These are phyloP conservation scores for Cinclus cinclus DNA, from an alignment of 2,113 vertebrate genomes.

Conservation along the genomic window DNA sequence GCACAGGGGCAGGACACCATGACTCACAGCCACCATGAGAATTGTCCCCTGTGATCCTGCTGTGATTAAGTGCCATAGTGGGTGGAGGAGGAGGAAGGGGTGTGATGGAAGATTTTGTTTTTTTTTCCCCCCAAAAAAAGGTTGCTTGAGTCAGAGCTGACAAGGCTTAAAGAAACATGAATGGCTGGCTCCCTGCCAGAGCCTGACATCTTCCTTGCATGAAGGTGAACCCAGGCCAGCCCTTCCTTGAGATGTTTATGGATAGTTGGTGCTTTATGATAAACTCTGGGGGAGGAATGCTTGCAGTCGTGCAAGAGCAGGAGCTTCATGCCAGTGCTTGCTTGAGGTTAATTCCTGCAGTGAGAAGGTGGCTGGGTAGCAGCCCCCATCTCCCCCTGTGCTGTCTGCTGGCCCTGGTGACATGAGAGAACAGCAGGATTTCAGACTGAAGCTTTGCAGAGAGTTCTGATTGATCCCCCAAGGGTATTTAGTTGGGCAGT, in stretches of 20 bases:
- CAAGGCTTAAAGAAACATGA: conserved; percentile 26
- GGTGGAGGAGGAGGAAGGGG: conserved; percentile 51
- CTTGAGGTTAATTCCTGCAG: neutral
- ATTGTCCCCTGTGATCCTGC: neutral
- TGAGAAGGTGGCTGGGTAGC: neutral
- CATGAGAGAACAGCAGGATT: neutral
- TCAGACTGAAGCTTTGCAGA: neutral
- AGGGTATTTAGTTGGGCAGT: neutral
- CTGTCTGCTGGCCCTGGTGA: neutral
- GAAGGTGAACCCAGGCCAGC: conserved; percentile 62
- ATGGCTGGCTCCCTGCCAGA: conserved; percentile 51
- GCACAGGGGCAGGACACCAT: neutral
- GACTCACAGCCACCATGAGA: neutral
- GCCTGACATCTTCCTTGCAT: conserved; percentile 35
- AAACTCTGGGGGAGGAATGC: conserved; percentile 46
- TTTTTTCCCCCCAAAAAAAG: neutral
- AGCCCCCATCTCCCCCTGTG: neutral
- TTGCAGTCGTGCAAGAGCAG: conserved; percentile 18
- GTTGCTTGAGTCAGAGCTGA: conserved; percentile 33
- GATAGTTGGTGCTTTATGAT: conserved; percentile 23
- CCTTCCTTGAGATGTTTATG: conserved; percentile 49
- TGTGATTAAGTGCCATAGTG: neutral
- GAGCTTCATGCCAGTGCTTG: conserved; percentile 41
- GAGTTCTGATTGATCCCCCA: neutral
- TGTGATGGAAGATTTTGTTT: neutral